Conservation (phyloP, 2,888 invertebrate species). For the Dione juno region DNA sequence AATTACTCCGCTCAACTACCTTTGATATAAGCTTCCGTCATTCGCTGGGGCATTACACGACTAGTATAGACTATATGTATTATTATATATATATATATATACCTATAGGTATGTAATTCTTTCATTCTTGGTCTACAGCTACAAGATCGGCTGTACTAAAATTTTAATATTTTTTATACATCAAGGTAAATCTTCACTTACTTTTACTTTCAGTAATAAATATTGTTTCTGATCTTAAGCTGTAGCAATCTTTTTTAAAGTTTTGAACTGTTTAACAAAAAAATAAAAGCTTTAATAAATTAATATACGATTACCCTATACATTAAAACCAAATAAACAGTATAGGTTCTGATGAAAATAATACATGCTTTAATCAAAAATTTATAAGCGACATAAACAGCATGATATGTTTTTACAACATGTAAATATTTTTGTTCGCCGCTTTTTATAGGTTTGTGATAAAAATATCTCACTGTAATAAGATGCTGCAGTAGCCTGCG, state of each 20-base stretch:
- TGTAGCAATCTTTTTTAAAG: too few species aligned
- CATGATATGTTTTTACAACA: conserved; percentile 41
- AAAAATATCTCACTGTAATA: conserved; percentile 54
- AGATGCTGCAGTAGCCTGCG: conserved; percentile 56
- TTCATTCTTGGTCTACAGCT: not conserved
- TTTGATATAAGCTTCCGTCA: conserved; percentile 70
- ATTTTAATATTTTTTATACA: too few species aligned
- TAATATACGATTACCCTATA: not conserved
- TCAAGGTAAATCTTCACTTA: not conserved
- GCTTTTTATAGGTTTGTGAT: conserved; percentile 48
- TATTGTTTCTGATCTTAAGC: not conserved
- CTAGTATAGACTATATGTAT: conserved; percentile 21
- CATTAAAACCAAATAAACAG: too few species aligned
- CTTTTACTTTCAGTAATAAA: not conserved
- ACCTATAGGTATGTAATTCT: not conserved
- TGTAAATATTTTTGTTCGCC: conserved; percentile 43
- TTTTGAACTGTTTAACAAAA: not conserved
- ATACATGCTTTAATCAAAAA: not conserved
- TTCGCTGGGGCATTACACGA: conserved; percentile 46
- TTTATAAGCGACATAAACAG: conserved; percentile 21
- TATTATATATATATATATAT: too few species aligned
- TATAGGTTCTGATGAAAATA: not conserved
- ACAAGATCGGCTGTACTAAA: too few species aligned
- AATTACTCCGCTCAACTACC: conserved; percentile 72
- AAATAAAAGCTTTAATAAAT: not conserved